These are phyloP conservation scores for Athalia circularis DNA, from an alignment of 2,888 invertebrate species.

Conservation along the genomic window DNA sequence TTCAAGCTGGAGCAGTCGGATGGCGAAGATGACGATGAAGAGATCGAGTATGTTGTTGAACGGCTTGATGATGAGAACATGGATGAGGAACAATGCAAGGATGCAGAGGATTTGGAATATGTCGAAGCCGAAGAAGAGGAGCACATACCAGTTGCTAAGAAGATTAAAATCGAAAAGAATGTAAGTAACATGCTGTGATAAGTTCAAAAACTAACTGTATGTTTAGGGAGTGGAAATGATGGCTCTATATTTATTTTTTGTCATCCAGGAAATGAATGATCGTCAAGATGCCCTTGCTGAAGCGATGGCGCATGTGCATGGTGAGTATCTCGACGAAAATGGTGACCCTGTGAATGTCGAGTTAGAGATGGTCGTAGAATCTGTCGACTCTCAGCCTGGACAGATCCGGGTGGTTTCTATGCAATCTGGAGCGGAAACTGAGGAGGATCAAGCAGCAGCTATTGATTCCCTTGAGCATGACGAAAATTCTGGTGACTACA, in stretches of 20 bases:
- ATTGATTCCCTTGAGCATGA: constrained; percentile 49
- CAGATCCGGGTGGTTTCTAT: constrained; percentile 48
- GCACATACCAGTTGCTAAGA: constrained; percentile 50
- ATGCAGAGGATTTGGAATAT: constrained; percentile 40
- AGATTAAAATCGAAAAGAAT: constrained; percentile 55
- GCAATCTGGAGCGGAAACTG: constrained; percentile 54
- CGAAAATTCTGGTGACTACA: constrained; percentile 19
- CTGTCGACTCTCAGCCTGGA: constrained; percentile 54
- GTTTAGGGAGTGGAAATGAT: neutral
- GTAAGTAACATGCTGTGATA: constrained; percentile 37
- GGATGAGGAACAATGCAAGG: constrained; percentile 43
- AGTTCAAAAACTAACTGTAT: neutral
- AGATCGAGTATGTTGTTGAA: constrained; percentile 67
- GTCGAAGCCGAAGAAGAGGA: constrained; percentile 44
- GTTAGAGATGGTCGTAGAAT: constrained; percentile 65
- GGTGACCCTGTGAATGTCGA: constrained; percentile 61
- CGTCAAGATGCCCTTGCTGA: constrained; percentile 64
- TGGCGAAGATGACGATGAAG: constrained; percentile 53
- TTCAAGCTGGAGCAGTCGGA: neutral
- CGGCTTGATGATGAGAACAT: constrained; percentile 61
- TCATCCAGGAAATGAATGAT: constrained; percentile 51
- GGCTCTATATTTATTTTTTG: neutral
- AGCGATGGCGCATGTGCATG: constrained; percentile 68
- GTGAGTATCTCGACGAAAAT: constrained; percentile 62
- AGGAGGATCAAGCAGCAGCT: constrained; percentile 44